These are phyloP conservation scores for Aegithalos caudatus DNA, from an alignment of 2,113 vertebrate species.

Conservation along the genomic window DNA sequence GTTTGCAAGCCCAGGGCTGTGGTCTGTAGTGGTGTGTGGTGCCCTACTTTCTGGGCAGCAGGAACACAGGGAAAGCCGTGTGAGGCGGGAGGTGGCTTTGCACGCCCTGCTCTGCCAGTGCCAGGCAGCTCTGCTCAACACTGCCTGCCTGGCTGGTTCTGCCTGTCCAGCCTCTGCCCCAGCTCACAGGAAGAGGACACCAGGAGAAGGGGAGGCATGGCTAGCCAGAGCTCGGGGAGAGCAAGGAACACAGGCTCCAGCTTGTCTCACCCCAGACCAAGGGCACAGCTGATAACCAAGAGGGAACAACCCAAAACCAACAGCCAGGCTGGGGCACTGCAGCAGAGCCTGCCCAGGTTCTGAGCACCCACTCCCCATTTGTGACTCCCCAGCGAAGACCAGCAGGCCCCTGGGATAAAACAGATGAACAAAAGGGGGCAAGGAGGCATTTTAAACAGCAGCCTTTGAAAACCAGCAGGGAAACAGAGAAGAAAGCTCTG, in stretches of 20 bases:
- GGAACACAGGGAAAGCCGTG: background rate
- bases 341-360: background rate
- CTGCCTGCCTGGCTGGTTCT: slow-evolving; percentile 18
- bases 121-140: background rate
- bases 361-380: background rate
- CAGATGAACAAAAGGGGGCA: background rate
- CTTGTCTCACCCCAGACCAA: background rate
- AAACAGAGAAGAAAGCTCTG: background rate
- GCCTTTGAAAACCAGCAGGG: background rate
- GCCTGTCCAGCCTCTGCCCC: background rate
- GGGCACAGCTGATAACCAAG: accelerated
- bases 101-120: background rate
- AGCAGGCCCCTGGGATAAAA: background rate
- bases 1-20: background rate
- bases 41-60: background rate
- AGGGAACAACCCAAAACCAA: background rate
- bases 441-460: background rate
- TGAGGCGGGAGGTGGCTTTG: background rate
- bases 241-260: background rate
- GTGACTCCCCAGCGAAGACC: background rate
- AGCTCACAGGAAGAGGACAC: background rate
- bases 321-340: background rate
- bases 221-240: accelerated
- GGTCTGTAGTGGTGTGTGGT: accelerated
- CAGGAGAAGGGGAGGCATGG: background rate